Evolutionary conservation across 2,113 vertebrate species (phyloP), one percentile per base, ranked within the genome.

Genomic region (Megaceryle maxima): DNA sequence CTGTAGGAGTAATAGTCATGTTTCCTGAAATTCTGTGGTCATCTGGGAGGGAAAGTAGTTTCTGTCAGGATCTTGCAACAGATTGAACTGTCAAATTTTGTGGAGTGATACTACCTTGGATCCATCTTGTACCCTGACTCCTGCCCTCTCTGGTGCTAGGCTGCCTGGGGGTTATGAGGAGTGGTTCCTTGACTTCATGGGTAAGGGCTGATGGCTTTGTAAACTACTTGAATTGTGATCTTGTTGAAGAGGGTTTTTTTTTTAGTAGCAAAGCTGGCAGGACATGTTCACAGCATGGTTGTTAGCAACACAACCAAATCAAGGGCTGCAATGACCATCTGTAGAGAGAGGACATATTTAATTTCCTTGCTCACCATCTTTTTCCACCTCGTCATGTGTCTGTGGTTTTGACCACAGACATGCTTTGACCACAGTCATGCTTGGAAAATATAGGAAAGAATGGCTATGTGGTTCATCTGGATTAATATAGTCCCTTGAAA

Each of bases 221-320:
- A 74, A 56, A 15, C 31, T 57, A 15, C 48, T 37, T 50, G 69
- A 83, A 50, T 44, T 62, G 48, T 79, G 83, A 41, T 25, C 24
- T 51, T 22, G 20, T 9, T 37, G 66, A 66, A 64, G 22, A 0
- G 0, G 50, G 24, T 1, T 48, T 53, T 31, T 59, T 29, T 15
- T 78, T 68, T 70, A 50, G 17, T 11, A 60, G 57, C 29, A 75
- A 56, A 83, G 62, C 48, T 48, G 35, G 53, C 77, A 21, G n/a
- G 41, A 26, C 1, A 1, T 28, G 19, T 82, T 78, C 25, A 37
- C 18, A 76, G 37, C 3, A 6, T 7, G 57, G 21, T 13, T 4
- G 2, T 66, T 68, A 69, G 70, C 44, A 84, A 14, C 56, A 75
- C 50, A 88, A 37, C 13, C 50, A 51, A 53, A 25, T 35, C 11